phyloP scores from a whole-genome alignment of 64 coral and sea anemone genomes.

The Astreopora myriophthalma region DNA sequence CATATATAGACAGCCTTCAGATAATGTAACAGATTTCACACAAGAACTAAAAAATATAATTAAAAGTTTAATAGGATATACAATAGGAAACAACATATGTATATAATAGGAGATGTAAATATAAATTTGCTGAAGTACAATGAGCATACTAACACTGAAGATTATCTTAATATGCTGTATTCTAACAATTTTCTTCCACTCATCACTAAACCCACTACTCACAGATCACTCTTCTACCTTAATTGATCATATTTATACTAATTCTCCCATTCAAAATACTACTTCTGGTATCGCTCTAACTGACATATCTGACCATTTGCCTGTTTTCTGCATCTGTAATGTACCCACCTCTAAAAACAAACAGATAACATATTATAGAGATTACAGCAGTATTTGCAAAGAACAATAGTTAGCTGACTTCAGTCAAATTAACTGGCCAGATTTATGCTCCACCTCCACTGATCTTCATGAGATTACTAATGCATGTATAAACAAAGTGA shows the following conservation, averaged over 20 bases:
- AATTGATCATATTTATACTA: constrained; percentile 74
- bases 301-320: constrained; percentile 64
- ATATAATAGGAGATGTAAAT: no score
- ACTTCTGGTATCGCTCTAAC: constrained; percentile 33
- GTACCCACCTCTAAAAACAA: background rate
- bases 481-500: no score
- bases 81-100: no score
- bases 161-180: background rate
- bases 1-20: constrained; percentile 14
- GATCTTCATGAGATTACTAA: background rate
- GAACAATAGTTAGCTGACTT: constrained; percentile 3
- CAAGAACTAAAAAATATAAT: constrained; percentile 11
- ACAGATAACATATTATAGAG: constrained; percentile 28
- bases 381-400: constrained; percentile 36
- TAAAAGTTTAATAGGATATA: background rate
- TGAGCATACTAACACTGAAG: background rate
- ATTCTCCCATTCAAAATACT: constrained; percentile 11
- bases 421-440: constrained; percentile 7
- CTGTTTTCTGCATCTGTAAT: constrained; percentile 35
- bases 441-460: background rate
- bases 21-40: background rate
- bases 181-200: background rate
- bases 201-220: background rate
- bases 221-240: constrained; percentile 43
- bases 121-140: no score